Conservation (phyloP, 2,113 vertebrate genomes). For the Neolamprologus sp. region DNA sequence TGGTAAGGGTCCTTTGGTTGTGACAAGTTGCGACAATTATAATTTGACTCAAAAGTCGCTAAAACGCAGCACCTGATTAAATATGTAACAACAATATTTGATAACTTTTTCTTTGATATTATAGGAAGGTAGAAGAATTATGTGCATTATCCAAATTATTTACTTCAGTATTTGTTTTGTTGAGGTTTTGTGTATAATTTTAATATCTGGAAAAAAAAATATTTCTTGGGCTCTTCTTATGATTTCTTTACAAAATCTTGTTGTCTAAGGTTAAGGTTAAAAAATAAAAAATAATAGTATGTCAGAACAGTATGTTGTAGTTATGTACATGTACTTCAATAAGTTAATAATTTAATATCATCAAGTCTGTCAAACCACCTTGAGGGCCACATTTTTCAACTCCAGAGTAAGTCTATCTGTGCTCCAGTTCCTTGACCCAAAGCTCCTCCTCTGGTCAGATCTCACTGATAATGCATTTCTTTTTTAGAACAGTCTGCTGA, state of each 20-base stretch:
- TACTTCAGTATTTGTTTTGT: neutral
- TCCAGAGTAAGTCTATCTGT: neutral
- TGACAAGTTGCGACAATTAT: neutral
- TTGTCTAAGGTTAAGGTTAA: neutral
- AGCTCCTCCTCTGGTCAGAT: conserved; percentile 37
- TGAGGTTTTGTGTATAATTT: neutral
- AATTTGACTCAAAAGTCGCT: neutral
- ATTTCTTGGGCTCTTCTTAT: neutral
- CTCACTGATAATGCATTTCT: neutral
- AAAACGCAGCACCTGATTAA: neutral
- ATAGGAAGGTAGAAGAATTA: neutral
- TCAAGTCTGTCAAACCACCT: neutral
- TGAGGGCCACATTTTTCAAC: neutral
- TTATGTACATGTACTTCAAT: neutral
- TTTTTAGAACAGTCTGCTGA: conserved; percentile 6
- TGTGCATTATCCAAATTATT: neutral
- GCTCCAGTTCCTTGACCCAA: conserved; percentile 27
- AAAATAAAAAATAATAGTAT: neutral
- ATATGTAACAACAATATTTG: neutral
- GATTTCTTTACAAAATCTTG: neutral
- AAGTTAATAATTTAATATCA: neutral
- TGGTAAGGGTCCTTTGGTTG: neutral
- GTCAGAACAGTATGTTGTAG: neutral
- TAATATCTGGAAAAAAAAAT: neutral
- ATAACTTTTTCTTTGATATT: neutral